These are phyloP conservation scores for Drosophila suzukii DNA, from an alignment of 1,140 invertebrate species.

Conservation along the genomic window DNA sequence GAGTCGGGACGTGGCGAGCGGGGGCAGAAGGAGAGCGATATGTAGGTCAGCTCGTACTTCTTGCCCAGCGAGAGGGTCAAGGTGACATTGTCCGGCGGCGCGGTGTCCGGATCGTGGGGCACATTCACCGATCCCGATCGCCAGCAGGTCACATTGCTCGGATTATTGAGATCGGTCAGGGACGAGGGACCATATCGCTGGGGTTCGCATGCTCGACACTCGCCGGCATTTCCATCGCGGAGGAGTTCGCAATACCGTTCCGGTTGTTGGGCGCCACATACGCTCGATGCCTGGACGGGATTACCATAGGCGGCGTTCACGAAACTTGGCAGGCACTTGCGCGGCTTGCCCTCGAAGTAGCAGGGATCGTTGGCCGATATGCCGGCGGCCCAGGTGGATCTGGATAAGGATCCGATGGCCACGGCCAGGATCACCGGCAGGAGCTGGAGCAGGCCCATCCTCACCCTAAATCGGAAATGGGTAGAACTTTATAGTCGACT, in stretches of 20 bases:
- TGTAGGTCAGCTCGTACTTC: conserved; percentile 99
- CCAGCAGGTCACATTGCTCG: conserved; percentile 99
- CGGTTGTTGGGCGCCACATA: conserved; percentile 92
- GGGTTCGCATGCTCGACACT: conserved; percentile 96
- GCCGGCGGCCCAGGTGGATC: conserved; percentile 10
- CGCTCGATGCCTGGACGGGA: conserved; percentile 93
- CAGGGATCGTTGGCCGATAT: conserved; percentile 90
- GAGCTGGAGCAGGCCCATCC: conserved; percentile 18
- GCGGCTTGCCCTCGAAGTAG: conserved; percentile 94
- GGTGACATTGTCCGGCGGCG: conserved; percentile 95
- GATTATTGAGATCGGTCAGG: conserved; percentile 98
- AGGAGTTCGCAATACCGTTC: conserved; percentile 90
- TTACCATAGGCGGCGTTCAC: conserved; percentile 98
- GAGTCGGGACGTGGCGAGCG: conserved; percentile 95
- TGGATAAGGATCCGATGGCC: background rate
- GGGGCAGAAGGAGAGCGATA: conserved; percentile 98
- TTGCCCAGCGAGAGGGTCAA: conserved; percentile 96
- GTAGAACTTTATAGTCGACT: background rate
- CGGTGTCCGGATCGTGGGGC: conserved; percentile 87
- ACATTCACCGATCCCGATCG: conserved; percentile 94
- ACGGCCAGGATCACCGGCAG: conserved; percentile 25
- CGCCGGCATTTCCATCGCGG: conserved; percentile 84
- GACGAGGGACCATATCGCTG: conserved; percentile 86
- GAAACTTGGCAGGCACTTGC: conserved; percentile 97
- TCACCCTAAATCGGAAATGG: conserved; percentile 24